Conservation (phyloP, 2,888 invertebrate genomes). For the Himalopsyche anomala region DNA sequence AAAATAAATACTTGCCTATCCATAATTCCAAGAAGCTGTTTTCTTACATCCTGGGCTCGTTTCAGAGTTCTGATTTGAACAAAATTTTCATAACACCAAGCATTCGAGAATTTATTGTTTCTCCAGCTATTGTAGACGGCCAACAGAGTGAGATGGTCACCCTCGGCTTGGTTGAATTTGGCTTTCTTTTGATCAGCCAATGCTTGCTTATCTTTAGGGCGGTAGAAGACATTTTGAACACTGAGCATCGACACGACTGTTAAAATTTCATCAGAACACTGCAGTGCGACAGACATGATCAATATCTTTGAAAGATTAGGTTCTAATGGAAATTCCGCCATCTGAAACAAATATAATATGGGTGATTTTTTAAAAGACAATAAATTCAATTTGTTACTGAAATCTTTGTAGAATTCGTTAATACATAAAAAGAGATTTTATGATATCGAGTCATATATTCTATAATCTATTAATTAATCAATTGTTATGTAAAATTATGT, state of each 20-base stretch:
- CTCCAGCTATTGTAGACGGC: conserved; percentile 99
- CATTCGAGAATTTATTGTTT: conserved; percentile 98
- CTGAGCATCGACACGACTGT: conserved; percentile 99
- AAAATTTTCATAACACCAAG: conserved; percentile 99
- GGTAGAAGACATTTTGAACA: conserved; percentile 96
- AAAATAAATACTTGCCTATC: conserved; percentile 80
- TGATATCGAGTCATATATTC: too few relatives aligned
- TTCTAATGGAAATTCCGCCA: conserved; percentile 99
- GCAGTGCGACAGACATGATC: conserved; percentile 98
- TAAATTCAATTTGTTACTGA: too few relatives aligned
- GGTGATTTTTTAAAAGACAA: too few relatives aligned
- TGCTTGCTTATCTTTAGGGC: conserved; percentile 96
- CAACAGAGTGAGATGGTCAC: conserved; percentile 97
- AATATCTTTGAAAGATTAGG: conserved; percentile 99
- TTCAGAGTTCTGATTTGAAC: conserved; percentile 98
- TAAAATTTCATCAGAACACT: conserved; percentile 98
- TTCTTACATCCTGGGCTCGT: conserved; percentile 97
- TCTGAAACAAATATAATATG: conserved; percentile 75
- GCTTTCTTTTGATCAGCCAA: conserved; percentile 99
- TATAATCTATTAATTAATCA: too few relatives aligned
- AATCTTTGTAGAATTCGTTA: too few relatives aligned
- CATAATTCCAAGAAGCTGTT: conserved; percentile 98
- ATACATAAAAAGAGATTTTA: too few relatives aligned
- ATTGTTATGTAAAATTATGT: too few relatives aligned
- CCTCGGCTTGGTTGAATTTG: conserved; percentile 99